Evolutionary conservation across 1,140 invertebrate genomes (phyloP).

Genomic region (Drosophila paulistorum): DNA sequence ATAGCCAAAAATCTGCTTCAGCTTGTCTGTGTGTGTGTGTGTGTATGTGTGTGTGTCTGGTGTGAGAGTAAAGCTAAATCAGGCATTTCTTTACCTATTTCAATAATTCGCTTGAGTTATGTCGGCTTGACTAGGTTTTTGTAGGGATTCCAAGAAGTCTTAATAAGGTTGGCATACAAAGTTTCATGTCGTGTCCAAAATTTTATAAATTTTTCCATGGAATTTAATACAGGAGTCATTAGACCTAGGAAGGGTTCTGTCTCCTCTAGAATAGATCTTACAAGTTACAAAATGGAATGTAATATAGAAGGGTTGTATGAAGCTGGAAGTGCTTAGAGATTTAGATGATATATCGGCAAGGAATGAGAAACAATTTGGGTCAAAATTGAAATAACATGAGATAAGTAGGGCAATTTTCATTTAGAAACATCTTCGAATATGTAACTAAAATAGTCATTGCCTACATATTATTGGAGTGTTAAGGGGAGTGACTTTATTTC

Average conservation of each 20-base stretch:
- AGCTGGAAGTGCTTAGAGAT: too few species aligned
- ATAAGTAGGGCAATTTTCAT: too few species aligned
- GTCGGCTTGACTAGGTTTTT: slow-evolving; percentile 28
- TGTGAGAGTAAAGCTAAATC: slow-evolving; percentile 31
- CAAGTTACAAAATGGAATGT: too few species aligned
- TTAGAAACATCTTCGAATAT: too few species aligned
- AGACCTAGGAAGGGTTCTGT: background rate
- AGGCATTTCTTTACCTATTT: slow-evolving; percentile 34
- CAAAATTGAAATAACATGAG: too few species aligned
- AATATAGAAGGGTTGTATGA: too few species aligned
- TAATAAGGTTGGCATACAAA: background rate
- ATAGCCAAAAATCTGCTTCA: slow-evolving; percentile 22
- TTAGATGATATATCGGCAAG: too few species aligned
- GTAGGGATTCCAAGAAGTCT: slow-evolving; percentile 25
- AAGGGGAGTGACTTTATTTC: too few species aligned
- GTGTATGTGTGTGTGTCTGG: background rate
- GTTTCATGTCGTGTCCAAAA: background rate
- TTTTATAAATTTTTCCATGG: background rate
- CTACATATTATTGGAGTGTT: too few species aligned
- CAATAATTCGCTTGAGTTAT: slow-evolving; percentile 54
- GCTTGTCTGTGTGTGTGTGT: slow-evolving; percentile 16
- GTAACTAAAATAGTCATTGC: too few species aligned
- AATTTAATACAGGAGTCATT: background rate
- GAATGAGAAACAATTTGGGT: too few species aligned
- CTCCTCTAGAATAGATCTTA: too few species aligned